Base-by-base conservation (phyloP, 2,113 vertebrate species). In the Rhagologus leucostigma region DNA sequence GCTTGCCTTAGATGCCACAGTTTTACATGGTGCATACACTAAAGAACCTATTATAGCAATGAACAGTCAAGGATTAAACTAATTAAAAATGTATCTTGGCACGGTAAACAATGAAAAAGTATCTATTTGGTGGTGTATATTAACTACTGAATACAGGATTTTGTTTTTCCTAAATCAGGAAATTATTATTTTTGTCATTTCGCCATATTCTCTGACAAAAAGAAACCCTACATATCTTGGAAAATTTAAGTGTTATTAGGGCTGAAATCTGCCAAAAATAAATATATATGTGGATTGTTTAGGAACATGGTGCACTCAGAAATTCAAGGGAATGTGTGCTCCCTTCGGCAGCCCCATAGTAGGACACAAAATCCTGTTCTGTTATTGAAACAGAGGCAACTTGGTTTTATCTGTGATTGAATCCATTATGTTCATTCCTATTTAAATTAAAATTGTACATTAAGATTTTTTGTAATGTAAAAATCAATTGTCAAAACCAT, bases 241-340 rank as follows among this genome's bases (percentile, higher is more conserved):
- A 42, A 95, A 89, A 39, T 77, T 64, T 33, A 65, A 4, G 32
- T 77, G 37, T 86, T 86, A 53, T 3, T 76, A 64, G 29, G 49
- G n/a, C 55, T 73, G 68, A 84, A 90, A 57, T 69, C 49, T 95
- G 63, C 16, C 29, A 74, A 69, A 90, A 81, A 30, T 41, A 83
- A 49, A 37, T 37, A 20, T 1, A 26, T n/a, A 26, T 33, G 39
- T 80, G 68, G 46, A 46, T 89, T 74, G n/a, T 42, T 84, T 29
- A 41, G 37, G 30, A 74, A 50, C 7, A 9, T 5, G 13, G 21
- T 59, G 15, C 39, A 17, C 44, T 89, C 26, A 33, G 52, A 78
- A 84, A 50, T 74, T 87, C 26, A 47, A 35, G 44, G 57, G 33
- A 81, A 15, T 0, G 33, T 63, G 35, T 52, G 13, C n/a, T 92